These are phyloP conservation scores for Nomada fabriciana DNA, from an alignment of 2,888 invertebrate genomes.

Conservation along the genomic window DNA sequence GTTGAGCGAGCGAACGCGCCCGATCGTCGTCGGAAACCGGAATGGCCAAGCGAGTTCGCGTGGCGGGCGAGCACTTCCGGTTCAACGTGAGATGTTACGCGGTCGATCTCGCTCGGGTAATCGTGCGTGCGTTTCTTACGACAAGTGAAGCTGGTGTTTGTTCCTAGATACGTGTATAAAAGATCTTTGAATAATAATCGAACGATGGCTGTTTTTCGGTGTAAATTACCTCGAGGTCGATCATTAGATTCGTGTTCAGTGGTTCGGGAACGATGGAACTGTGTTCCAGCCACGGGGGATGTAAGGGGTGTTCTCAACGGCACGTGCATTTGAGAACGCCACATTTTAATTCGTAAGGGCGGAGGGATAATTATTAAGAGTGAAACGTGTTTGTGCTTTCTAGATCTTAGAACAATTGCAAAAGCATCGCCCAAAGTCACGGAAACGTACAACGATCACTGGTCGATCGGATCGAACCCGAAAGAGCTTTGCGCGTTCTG, in stretches of 20 bases:
- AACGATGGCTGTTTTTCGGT: background rate
- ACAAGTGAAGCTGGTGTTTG: background rate
- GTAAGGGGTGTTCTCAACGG: background rate
- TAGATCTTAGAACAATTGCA: background rate
- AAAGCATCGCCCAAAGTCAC: background rate
- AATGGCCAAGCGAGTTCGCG: slow-evolving; percentile 1
- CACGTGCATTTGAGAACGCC: no score
- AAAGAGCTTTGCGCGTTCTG: no score
- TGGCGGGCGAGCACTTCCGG: background rate
- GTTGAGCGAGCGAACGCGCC: slow-evolving; percentile 63
- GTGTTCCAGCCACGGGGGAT: background rate
- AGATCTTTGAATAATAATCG: background rate
- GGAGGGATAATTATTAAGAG: background rate
- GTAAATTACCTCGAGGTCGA: background rate
- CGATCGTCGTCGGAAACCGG: slow-evolving; percentile 48
- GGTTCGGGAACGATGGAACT: background rate
- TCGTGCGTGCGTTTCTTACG: slow-evolving; percentile 20
- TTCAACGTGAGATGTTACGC: background rate
- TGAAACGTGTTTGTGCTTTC: background rate
- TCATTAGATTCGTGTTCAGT: slow-evolving; percentile 4
- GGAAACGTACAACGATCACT: slow-evolving; percentile 5
- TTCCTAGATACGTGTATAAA: slow-evolving; percentile 6
- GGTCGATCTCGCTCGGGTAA: background rate
- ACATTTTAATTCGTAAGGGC: no score
- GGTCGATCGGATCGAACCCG: background rate